Evolutionary conservation across 2,888 invertebrate genomes (phyloP), one percentile per base, ranked within the genome.

Genomic region (Dasysyrphus albostriatus): DNA sequence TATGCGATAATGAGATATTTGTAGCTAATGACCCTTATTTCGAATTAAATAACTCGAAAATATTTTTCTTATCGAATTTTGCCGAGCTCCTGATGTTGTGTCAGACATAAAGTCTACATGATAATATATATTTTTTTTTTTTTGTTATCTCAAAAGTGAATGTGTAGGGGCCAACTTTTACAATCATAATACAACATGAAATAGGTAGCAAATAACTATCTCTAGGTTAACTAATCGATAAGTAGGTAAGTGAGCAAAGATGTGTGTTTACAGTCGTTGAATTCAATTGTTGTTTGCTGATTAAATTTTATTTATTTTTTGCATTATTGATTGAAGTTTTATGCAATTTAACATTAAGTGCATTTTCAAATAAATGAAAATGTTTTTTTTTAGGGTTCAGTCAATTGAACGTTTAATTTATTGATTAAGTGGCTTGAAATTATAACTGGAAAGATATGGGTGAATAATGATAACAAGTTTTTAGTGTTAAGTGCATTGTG

Each of bases 161-260:
- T 42, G 2, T 37, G 14, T 9, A 42, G 58, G 9, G 16, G 24
- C 7, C 39, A 9, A 61, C 19, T 42, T 61, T 61, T 12, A 39
- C 6, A 59, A 39, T 19, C 59, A 37, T 19, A 39, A 59, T 37
- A 59, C 10, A 8, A 61, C n/a, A 5, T 16, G 34, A 16, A 58
- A 32, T 19, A 37, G 58, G 58, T 58, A 37, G 58, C 34, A n/a
- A 16, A 34, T 56, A 16, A 16, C 10, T 58, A 58, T 58, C 34
- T 58, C 58, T 58, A 56, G 56, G 56, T 56, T 19, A 58, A 37
- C 58, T 37, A n/a, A 58, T 58, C 34, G 16, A 37, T 58, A 58
- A 37, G 58, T 58, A 58, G 34, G 16, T 34, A 56, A n/a, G 34
- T 56, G 32, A 56, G 32, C 34, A 58, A 34, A 58, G 16, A 58